phyloP scores from a whole-genome alignment of 2,797 vertebrate species.

The Moxostoma hubbsi region DNA sequence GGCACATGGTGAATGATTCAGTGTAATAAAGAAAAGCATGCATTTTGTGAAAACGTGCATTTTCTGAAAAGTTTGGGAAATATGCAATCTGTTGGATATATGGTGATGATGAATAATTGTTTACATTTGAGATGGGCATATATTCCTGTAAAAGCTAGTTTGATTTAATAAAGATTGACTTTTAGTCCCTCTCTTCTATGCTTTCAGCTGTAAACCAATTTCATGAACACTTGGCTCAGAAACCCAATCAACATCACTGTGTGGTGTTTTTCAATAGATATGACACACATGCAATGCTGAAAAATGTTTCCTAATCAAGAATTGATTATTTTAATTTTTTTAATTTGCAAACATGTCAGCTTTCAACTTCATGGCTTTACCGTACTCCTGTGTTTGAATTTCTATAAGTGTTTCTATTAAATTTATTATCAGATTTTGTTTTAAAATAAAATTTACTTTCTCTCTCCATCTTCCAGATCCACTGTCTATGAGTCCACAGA shows the following conservation, averaged over 20 bases:
- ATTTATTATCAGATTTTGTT: not conserved
- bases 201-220: slow-evolving; percentile 6
- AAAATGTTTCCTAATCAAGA: slow-evolving; percentile 62
- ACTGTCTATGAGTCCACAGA: slow-evolving; percentile 96
- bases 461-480: slow-evolving; percentile 82
- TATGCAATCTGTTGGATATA: not conserved
- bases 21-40: not conserved
- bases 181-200: not conserved
- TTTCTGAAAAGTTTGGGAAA: not conserved
- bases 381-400: too few species aligned
- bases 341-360: too few species aligned
- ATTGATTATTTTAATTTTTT: slow-evolving; percentile 41
- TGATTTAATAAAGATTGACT: not conserved
- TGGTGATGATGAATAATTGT: not conserved
- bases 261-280: slow-evolving; percentile 41
- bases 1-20: too few species aligned
- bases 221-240: not conserved
- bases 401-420: too few species aligned
- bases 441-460: slow-evolving; percentile 36
- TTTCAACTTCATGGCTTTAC: too few species aligned
- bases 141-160: not conserved
- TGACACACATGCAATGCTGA: slow-evolving; percentile 54
- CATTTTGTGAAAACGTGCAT: not conserved
- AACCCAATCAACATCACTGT: slow-evolving; percentile 52
- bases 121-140: not conserved